A percentile compares a stretch with the other conserved stretches of the same genome.
Evolutionary conservation across 2,888 invertebrate species (phyloP).

Genomic region (Platerodrilus igneus): DNA sequence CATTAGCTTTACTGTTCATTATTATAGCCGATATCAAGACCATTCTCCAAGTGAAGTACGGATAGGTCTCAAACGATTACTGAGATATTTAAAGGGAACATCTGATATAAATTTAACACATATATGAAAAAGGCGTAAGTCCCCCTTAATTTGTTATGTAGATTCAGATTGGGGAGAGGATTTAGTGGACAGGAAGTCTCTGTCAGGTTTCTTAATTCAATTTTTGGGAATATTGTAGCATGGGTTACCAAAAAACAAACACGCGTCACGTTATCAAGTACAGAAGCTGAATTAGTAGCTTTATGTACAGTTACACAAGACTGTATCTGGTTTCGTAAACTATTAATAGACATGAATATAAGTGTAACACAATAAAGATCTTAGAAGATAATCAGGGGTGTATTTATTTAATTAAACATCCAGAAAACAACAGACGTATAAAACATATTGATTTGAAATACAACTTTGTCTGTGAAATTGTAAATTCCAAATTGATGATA

Average conservation of each 20-base stretch:
- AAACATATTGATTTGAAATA: too few relatives aligned
- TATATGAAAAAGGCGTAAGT: too few relatives aligned
- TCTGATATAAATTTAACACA: neutral
- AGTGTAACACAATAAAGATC: too few relatives aligned
- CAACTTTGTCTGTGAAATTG: too few relatives aligned
- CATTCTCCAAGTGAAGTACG: neutral
- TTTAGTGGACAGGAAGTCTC: conserved; percentile 13
- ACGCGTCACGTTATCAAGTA: conserved; percentile 9
- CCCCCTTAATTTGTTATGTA: too few relatives aligned
- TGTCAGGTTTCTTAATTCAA: conserved; percentile 17
- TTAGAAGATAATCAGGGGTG: too few relatives aligned
- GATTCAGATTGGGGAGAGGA: conserved; percentile 18
- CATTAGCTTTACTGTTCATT: conserved; percentile 12
- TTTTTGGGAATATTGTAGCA: conserved; percentile 13
- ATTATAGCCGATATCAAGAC: conserved; percentile 13
- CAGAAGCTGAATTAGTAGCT: conserved; percentile 13
- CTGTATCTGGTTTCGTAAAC: neutral
- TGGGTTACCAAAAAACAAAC: conserved; percentile 16
- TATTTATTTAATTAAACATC: too few relatives aligned
- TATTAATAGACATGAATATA: too few relatives aligned
- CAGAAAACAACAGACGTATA: too few relatives aligned
- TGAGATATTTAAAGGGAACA: neutral
- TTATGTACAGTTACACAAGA: conserved; percentile 1
- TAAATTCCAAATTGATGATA: too few relatives aligned
- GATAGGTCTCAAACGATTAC: neutral